These are phyloP conservation scores for Euphonia xanthogaster DNA, from an alignment of 2,797 vertebrate genomes.

Conservation along the genomic window DNA sequence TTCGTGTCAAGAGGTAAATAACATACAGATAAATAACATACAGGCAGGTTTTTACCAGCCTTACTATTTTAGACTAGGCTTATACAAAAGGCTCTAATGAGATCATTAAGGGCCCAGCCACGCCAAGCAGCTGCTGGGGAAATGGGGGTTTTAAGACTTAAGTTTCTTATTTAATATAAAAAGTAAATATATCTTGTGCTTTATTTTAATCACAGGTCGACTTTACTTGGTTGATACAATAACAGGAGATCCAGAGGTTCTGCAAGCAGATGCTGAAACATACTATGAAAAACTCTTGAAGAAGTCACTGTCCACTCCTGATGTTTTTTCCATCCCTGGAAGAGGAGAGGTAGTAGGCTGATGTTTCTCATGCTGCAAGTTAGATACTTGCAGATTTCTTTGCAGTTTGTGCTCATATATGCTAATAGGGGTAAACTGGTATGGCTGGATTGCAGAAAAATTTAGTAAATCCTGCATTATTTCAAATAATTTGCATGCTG, in stretches of 20 bases:
- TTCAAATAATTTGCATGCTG: not conserved
- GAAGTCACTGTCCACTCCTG: not conserved
- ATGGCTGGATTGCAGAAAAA: not conserved
- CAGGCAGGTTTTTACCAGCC: not conserved
- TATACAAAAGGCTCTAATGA: not conserved
- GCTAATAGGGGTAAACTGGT: not conserved
- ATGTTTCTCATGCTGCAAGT: not conserved
- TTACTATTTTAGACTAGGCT: not conserved
- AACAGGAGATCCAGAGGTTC: slow-evolving; percentile 31
- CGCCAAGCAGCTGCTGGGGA: not conserved
- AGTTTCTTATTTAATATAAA: not conserved
- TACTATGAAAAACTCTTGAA: slow-evolving; percentile 46
- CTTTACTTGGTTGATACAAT: slow-evolving; percentile 66
- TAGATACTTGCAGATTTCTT: not conserved
- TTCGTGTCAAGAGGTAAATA: not conserved
- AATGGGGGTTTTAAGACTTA: not conserved
- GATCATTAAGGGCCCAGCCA: not conserved
- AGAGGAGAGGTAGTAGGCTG: slow-evolving; percentile 62
- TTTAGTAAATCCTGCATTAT: not conserved
- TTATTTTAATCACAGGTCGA: not conserved
- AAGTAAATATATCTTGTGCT: not conserved
- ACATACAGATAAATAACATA: not conserved
- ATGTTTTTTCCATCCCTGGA: slow-evolving; percentile 50
- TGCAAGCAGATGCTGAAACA: slow-evolving; percentile 21
- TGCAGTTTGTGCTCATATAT: not conserved